Percentiles rank a stretch among this genome's conserved stretches.
Evolutionary conservation across 2,888 invertebrate species (phyloP).

Genomic region (Ferdinandea cuprea): DNA sequence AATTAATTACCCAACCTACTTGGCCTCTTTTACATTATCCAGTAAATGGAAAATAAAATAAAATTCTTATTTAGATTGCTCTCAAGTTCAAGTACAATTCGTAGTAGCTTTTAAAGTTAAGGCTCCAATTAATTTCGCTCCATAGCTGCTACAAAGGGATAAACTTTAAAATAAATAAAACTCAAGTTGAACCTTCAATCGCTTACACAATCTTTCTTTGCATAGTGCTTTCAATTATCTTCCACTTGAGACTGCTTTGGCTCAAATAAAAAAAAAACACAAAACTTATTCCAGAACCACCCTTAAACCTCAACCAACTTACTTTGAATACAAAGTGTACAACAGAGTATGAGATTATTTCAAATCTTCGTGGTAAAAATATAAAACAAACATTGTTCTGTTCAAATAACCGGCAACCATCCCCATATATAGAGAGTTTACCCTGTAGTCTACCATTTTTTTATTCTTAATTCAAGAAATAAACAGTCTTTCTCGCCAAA

Average conservation of each 20-base stretch:
- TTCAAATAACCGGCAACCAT: conserved; percentile 43
- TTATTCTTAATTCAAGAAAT: conserved; percentile 24
- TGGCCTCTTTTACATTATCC: too few species aligned
- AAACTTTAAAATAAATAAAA: not conserved
- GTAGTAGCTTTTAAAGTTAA: not conserved
- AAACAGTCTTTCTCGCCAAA: conserved; percentile 18
- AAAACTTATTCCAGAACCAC: not conserved
- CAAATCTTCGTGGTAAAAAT: conserved; percentile 41
- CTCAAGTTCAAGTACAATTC: too few species aligned
- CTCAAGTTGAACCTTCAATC: not conserved
- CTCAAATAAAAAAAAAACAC: not conserved
- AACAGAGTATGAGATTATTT: conserved; percentile 13
- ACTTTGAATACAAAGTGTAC: conserved; percentile 38
- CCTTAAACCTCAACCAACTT: conserved; percentile 7
- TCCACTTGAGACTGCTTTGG: not conserved
- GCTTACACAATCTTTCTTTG: not conserved
- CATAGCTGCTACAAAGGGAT: not conserved
- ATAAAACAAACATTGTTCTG: conserved; percentile 40
- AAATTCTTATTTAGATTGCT: too few species aligned
- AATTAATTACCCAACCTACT: too few species aligned
- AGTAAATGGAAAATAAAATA: too few species aligned
- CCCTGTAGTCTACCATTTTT: conserved; percentile 8
- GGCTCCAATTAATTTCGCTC: not conserved
- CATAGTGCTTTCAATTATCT: conserved; percentile 13
- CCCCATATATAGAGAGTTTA: not conserved